Base-by-base conservation (phyloP, 2,113 vertebrate species). In the Carassius gibelio region DNA sequence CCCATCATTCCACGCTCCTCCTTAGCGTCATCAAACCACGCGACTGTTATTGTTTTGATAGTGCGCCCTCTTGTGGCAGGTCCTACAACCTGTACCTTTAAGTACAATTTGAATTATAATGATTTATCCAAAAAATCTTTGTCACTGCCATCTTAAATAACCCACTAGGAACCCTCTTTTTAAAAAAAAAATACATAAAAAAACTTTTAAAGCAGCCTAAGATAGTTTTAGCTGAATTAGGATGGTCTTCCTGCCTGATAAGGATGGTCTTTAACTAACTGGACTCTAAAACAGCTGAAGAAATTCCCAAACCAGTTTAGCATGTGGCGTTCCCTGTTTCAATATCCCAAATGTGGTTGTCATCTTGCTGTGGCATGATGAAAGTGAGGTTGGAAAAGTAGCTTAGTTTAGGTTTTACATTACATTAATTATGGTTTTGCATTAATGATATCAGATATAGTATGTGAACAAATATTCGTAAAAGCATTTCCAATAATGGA, bases 311-410 rank as follows among this genome's bases (percentile, higher is more conserved):
- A 52, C 14, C 13, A 9, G 42, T 2, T 10, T 45, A 45, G 3
- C 10, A 34, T 69, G 61, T 64, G 23, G 62, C 5, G 0, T 30
- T 34, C 6, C 0, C 26, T 34, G 64, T 68, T 34, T 68, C 30
- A 64, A 19, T 26, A 38, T 61, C 57, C 34, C 42, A 72, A 75
- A 75, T 52, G 66, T 79, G 45, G 76, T n/a, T 71, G 36, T 78
- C 66, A 75, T 52, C 61, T 75, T 36, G 76, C 19, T 71, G 30
- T 78, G 36, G 42, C 26, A 72, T 23, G 52, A 62, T 23, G 59
- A n/a, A 52, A 84, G 19, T 26, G 8, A 42, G 17, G 52, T 69
- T 4, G 4, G 23, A 82, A 71, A 36, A 19, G 45, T 30, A 61
- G 8, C 23, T 45, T 36, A 9, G 21, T 64, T 76, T 61, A 34